Evolutionary conservation across 1,140 invertebrate genomes (phyloP), one percentile per base, ranked within the genome.

Genomic region (Drosophila miranda): DNA sequence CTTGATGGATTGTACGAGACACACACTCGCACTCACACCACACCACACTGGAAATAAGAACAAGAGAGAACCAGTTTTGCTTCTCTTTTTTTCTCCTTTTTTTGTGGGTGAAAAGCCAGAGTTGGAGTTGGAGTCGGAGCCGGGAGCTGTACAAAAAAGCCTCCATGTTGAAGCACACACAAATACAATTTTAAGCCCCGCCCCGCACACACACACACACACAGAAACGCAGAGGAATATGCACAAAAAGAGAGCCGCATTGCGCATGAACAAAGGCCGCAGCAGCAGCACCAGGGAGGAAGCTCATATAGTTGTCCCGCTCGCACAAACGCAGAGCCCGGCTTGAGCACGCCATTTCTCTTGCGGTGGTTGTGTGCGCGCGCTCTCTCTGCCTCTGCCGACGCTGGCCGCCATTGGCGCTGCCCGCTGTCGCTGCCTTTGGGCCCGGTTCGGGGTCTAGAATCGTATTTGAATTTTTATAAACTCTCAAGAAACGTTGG

Each of bases 401-500:
- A 41, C 64, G 78, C 66, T 58, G 69, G 64, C 59, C 23, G 54
- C 68, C 58, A 57, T 38, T 51, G 78, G 48, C 56, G 69, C 41
- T 55, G 71, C 28, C 52, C 54, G 50, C 28, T 64, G 52, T 61
- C 45, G 54, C 72, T 69, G 67, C 67, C 48, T 72, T 90, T 88
- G 34, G 34, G 34, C 34, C 34, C 34, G 34, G 34, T 38, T 38
- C 34, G 34, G 34, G 11, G 11, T 38, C 34, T 87, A 90, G 89
- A 90, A 90, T 90, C 89, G 73, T 83, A 87, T 90, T 90, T 82
- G 84, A 90, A 90, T 89, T 90, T 90, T 90, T 90, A 90, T 86
- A 90, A 87, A 84, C 81, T 78, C 81, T 81, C 81, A 82, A 84
- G 81, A 75, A 84, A 86, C 81, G 82, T 67, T 84, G 60, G 67